Conservation (phyloP, 1,140 invertebrate species). For the Drosophila parabipectinata region DNA sequence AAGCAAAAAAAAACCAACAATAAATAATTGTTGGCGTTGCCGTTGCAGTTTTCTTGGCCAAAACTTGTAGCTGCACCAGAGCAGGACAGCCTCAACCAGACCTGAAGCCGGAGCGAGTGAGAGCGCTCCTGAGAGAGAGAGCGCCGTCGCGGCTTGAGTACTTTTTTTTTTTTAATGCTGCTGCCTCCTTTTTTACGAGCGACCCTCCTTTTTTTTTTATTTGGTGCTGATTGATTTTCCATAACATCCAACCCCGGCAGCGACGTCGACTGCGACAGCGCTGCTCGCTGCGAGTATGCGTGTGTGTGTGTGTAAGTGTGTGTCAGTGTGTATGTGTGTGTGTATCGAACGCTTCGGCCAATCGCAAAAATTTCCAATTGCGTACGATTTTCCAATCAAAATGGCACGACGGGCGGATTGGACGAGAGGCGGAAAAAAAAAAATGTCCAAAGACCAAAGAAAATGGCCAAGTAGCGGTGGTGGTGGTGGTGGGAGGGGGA, state of each 20-base stretch:
- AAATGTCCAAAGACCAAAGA: neutral
- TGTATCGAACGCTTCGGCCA: constrained; percentile 74
- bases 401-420: constrained; percentile 53
- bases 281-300: constrained; percentile 15
- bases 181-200: constrained; percentile 15
- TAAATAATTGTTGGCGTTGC: constrained; percentile 44
- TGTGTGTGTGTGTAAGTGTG: constrained; percentile 4
- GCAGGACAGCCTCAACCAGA: neutral
- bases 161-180: constrained; percentile 17
- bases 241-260: constrained; percentile 64
- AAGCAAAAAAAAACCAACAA: constrained; percentile 4
- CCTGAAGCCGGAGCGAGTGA: neutral
- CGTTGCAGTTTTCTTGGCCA: constrained; percentile 56
- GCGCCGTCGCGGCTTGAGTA: constrained; percentile 22
- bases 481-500: neutral
- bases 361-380: constrained; percentile 81
- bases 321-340: constrained; percentile 31
- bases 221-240: constrained; percentile 76
- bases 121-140: constrained; percentile 8
- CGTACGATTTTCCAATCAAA: constrained; percentile 82
- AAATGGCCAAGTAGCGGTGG: neutral
- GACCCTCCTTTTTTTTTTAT: constrained; percentile 10
- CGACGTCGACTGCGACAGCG: constrained; percentile 26
- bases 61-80: constrained; percentile 48
- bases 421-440: neutral